These are phyloP conservation scores for Phasianus colchicus DNA, from an alignment of 2,113 vertebrate genomes.

Conservation along the genomic window DNA sequence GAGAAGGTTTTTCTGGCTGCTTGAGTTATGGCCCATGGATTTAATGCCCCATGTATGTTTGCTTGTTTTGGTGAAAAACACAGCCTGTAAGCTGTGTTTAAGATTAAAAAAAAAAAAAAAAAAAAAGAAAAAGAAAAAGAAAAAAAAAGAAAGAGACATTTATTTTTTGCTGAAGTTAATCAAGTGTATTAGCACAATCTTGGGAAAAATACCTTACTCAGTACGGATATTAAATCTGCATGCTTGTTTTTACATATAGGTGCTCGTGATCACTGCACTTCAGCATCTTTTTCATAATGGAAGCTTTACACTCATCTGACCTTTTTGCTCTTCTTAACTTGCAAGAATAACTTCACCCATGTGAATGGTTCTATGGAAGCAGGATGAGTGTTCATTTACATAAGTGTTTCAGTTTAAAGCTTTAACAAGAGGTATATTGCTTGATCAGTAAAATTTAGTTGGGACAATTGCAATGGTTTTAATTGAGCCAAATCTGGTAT, in stretches of 20 bases:
- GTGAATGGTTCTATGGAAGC: neutral
- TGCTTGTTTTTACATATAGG: too few species aligned
- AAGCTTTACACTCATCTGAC: neutral
- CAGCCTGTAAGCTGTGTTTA: neutral
- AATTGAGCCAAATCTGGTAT: neutral
- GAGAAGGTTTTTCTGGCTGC: neutral
- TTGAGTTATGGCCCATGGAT: neutral
- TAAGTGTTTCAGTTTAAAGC: constrained; percentile 23
- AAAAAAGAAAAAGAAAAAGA: too few species aligned
- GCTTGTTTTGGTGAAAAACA: neutral
- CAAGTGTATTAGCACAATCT: neutral
- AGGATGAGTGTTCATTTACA: neutral
- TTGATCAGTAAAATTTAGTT: neutral
- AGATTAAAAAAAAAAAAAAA: too few species aligned
- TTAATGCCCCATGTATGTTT: neutral
- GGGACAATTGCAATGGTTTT: neutral
- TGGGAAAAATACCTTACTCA: constrained; percentile 33
- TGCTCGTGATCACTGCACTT: neutral
- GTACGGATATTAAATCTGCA: neutral
- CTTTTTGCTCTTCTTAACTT: neutral
- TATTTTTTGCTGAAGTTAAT: neutral
- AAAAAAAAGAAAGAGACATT: neutral
- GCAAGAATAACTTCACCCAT: neutral
- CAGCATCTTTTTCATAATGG: neutral
- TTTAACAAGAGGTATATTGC: neutral